Evolutionary conservation across 2,888 invertebrate genomes (phyloP), one percentile per base, ranked within the genome.

Genomic region (Xiphydria camelus): DNA sequence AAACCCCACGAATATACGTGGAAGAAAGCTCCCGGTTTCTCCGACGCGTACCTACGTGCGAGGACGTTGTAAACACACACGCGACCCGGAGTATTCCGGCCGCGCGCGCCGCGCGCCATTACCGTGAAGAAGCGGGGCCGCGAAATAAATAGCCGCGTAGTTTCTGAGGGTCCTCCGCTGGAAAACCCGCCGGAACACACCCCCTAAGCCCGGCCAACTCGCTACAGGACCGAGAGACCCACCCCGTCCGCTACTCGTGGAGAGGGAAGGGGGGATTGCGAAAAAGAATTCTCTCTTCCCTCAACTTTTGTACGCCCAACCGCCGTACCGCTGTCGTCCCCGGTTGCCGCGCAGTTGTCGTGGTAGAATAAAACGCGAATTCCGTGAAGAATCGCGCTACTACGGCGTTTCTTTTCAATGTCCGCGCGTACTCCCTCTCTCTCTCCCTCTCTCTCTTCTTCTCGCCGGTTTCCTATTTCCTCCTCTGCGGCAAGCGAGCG

Each of bases 241-340:
- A 12, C 9, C 37, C 6, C 9, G 18, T 46, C 20, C 22, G 43
- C 18, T 40, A 14, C 32, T 39, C 38, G 26, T 41, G 26, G 38
- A 34, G 21, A 18, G 38, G 9, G 12, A 23, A 20, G 21, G 25
- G 20, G 2, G 33, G 31, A 25, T 35, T 25, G 32, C 32, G 38
- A 12, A 10, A 25, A 33, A 10, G n/a, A n/a, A 14, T 20, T 2
- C 31, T 31, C 40, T 40, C 19, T 18, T 32, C 5, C 2, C 14
- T 12, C 6, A 12, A 25, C 18, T 12, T 23, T 32, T 22, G 21
- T 38, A 32, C 37, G 22, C 23, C 38, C 33, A n/a, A 23, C 32
- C 6, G 5, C 6, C 14, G 32, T 32, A 15, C 18, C 32, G 15
- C 12, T 32, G 10, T 14, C 15, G 10, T 14, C n/a, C n/a, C n/a